Base-by-base conservation (phyloP, 2,888 invertebrate species). In the Barypeithes pellucidus region DNA sequence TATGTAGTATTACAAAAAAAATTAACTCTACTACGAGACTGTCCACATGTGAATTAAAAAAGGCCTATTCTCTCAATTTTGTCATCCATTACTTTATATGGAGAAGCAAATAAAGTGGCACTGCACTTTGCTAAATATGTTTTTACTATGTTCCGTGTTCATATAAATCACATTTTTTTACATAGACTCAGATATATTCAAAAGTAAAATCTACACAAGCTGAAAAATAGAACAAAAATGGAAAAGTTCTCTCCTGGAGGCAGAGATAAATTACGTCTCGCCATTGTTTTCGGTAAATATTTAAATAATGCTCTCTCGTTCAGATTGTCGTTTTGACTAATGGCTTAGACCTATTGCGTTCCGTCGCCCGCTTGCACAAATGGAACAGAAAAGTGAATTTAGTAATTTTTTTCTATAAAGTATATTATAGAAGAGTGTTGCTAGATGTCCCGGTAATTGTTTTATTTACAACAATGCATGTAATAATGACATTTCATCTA, bases 281-380 rank as follows among this genome's bases (percentile, higher is more conserved):
- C 54, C 54, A 33, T 57, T 57, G 54, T 57, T 57, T 57, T 57
- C 54, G 33, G 54, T 57, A 57, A 57, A 57, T 57, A 57, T 57
- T 57, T 57, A 57, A 57, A 57, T 57, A 57, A 57, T 57, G 54
- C 54, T 16, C 54, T 57, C 16, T 33, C 54, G 54, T 18, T 57
- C 54, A 33, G 54, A 57, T 57, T 57, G 54, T 57, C 54, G 33
- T 57, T 57, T 16, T 57, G 54, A 57, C 54, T 57, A 57, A 57
- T 57, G 33, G 54, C 18, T 33, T 33, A 33, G 33, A 57, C 16
- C 54, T 18, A 57, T 57, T 57, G 11, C 33, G 18, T 57, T 57
- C 16, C 54, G 3, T 16, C 24, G 9, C 18, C n/a, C 11, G 16
- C 33, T 9, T 9, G 9, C 11, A 2, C 33, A 57, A 33, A 57